phyloP scores from a whole-genome alignment of 2,113 vertebrate species.

The Aegotheles bennettii region DNA sequence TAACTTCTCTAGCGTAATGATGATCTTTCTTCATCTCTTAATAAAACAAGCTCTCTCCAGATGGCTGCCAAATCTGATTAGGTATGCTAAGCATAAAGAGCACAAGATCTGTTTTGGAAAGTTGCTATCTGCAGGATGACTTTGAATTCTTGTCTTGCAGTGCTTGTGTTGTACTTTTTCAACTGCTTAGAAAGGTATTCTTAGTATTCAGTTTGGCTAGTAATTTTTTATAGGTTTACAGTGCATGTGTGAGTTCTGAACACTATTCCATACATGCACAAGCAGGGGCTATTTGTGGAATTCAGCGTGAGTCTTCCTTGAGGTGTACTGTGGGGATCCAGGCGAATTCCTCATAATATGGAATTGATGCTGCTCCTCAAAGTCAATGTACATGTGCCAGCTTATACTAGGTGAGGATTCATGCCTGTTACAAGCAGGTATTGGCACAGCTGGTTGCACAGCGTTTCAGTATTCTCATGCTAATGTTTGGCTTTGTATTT shows the following conservation, averaged over 20 bases:
- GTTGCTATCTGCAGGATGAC: accelerated
- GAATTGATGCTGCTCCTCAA: neutral
- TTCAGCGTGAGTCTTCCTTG: neutral
- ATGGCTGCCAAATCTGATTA: neutral
- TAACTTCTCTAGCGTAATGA: neutral
- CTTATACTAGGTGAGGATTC: neutral
- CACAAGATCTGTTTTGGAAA: neutral
- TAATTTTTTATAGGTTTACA: neutral
- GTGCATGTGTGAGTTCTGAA: neutral
- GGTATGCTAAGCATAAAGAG: neutral
- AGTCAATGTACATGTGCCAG: neutral
- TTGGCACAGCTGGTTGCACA: neutral
- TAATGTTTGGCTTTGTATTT: neutral
- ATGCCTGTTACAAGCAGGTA: neutral
- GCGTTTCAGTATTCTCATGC: neutral
- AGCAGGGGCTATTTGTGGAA: neutral
- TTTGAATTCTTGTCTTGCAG: neutral
- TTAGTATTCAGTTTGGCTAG: neutral
- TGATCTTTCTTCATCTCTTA: neutral
- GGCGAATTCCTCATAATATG: neutral
- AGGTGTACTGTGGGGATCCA: neutral
- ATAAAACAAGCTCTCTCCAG: neutral
- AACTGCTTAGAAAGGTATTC: neutral
- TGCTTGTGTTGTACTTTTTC: neutral
- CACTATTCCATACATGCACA: neutral